phyloP scores from a whole-genome alignment of 2,113 vertebrate genomes.

The Motacilla alba region DNA sequence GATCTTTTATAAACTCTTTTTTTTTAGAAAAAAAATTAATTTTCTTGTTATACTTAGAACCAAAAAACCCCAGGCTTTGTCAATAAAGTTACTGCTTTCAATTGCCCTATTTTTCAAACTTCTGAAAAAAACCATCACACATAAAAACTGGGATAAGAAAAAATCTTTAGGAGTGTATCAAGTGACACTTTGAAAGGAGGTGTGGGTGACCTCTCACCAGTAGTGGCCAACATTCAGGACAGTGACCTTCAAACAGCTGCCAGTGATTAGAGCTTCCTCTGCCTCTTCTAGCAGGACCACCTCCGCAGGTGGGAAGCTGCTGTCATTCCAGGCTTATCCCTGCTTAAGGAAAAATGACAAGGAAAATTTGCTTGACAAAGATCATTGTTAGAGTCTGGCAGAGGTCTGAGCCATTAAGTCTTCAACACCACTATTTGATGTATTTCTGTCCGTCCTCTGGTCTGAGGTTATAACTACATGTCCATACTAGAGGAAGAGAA shows the following conservation, averaged over 20 bases:
- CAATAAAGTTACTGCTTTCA: background rate
- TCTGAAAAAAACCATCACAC: background rate
- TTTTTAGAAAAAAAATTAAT: background rate
- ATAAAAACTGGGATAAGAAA: background rate
- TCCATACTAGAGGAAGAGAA: background rate
- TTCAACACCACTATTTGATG: background rate
- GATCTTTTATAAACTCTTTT: background rate
- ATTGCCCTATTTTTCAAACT: background rate
- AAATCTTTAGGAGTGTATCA: background rate
- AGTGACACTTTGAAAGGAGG: background rate
- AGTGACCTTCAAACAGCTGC: background rate
- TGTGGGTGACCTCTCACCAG: background rate
- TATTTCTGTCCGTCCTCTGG: background rate
- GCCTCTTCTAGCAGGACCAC: background rate
- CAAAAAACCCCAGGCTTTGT: accelerated
- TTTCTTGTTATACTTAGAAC: background rate
- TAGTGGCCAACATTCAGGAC: background rate
- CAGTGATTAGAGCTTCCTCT: background rate
- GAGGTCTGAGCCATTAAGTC: background rate
- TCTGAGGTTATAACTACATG: background rate
- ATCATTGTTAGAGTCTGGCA: background rate
- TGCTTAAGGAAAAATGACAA: background rate
- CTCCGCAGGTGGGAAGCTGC: background rate
- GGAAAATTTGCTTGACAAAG: background rate
- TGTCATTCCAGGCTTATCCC: background rate